A percentile compares a stretch with the other conserved stretches of the same genome.
phyloP scores from a whole-genome alignment of 2,113 vertebrate species.

The Xiphophorus maculatus region DNA sequence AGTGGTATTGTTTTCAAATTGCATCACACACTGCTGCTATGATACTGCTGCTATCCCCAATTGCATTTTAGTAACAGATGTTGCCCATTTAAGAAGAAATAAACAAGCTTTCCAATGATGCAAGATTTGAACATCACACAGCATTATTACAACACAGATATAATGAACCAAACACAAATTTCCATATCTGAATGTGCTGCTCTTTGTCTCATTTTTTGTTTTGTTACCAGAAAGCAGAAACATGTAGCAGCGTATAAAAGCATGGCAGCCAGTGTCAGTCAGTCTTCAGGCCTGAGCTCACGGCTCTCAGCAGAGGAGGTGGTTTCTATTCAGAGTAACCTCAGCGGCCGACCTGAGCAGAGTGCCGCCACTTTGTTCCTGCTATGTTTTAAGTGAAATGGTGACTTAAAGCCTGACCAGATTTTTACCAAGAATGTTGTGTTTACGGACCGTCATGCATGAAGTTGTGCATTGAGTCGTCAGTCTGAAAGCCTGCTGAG shows the following conservation, averaged over 20 bases:
- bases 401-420: neutral
- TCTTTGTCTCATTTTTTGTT: neutral
- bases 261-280: neutral
- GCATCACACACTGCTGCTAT: neutral
- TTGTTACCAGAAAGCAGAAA: neutral
- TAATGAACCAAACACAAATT: too few species aligned
- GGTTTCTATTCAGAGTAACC: neutral
- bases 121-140: too few species aligned
- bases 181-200: neutral
- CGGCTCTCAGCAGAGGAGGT: neutral
- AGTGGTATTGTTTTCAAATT: neutral
- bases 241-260: neutral
- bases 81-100: neutral
- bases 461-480: neutral
- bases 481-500: neutral
- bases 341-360: neutral
- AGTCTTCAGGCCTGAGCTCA: neutral
- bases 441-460: neutral
- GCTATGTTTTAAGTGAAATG: neutral
- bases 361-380: neutral
- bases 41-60: too few species aligned
- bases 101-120: neutral
- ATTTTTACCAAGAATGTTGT: neutral
- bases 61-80: neutral
- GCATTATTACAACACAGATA: too few species aligned